These are phyloP conservation scores for Melanotaenia boesemani DNA, from an alignment of 2,797 vertebrate genomes.

Conservation along the genomic window DNA sequence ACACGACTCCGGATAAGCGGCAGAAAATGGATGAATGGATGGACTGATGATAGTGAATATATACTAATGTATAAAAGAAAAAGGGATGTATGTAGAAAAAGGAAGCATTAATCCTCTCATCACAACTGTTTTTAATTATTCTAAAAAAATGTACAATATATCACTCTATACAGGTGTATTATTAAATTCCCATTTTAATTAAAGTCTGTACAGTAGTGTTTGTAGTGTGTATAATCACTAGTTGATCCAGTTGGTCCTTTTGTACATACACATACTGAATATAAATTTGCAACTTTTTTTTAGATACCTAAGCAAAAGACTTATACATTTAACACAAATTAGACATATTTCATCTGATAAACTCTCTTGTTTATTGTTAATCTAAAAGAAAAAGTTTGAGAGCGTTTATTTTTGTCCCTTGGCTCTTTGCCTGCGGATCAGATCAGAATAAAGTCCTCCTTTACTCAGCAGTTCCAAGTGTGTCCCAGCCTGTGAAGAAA, in stretches of 20 bases:
- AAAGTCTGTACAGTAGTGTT: constrained; percentile 47
- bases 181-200: constrained; percentile 26
- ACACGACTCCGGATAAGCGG: too few relatives aligned
- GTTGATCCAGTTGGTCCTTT: constrained; percentile 53
- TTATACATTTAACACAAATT: constrained; percentile 32
- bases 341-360: constrained; percentile 19
- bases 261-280: constrained; percentile 6
- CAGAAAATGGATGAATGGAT: too few relatives aligned
- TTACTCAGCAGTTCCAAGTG: constrained; percentile 87
- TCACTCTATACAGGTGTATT: constrained; percentile 35
- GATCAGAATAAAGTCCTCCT: constrained; percentile 89
- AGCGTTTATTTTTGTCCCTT: constrained; percentile 77
- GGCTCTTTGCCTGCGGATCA: constrained; percentile 88
- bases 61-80: not conserved
- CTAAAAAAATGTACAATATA: constrained; percentile 10
- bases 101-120: not conserved
- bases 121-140: constrained; percentile 39
- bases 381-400: constrained; percentile 24
- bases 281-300: constrained; percentile 24
- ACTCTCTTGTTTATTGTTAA: constrained; percentile 19
- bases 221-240: constrained; percentile 20
- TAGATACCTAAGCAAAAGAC: constrained; percentile 24
- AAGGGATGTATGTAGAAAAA: not conserved
- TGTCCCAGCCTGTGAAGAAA: constrained; percentile 85
- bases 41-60: not conserved